These are phyloP conservation scores for Caenorhabditis becei DNA, from an alignment of 2,888 invertebrate genomes.

Conservation along the genomic window DNA sequence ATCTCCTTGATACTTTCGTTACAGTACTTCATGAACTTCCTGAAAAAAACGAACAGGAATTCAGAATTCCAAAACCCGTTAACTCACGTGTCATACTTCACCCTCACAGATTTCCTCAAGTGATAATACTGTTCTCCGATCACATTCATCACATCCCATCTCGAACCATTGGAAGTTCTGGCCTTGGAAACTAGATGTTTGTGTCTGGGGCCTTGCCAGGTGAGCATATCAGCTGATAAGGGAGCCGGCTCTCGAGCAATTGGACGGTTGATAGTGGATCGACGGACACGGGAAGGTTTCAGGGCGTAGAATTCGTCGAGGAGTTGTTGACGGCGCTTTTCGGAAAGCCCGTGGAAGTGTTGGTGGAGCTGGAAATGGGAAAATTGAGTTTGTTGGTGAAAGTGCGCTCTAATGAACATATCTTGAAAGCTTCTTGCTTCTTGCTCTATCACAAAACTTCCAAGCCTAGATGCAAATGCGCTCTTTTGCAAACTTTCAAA, in stretches of 20 bases:
- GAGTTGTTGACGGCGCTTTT: constrained; percentile 51
- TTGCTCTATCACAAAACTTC: too few relatives aligned
- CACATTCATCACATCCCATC: constrained; percentile 62
- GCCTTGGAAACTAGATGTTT: constrained; percentile 14
- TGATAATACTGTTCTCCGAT: constrained; percentile 68
- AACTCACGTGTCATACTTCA: constrained; percentile 54
- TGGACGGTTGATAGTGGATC: constrained; percentile 21
- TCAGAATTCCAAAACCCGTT: not conserved
- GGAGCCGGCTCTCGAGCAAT: constrained; percentile 50
- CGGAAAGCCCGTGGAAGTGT: constrained; percentile 59
- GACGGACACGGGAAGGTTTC: constrained; percentile 44
- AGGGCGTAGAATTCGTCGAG: constrained; percentile 62
- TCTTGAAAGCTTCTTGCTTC: too few relatives aligned
- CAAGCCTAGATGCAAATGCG: too few relatives aligned
- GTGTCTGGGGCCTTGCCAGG: constrained; percentile 53
- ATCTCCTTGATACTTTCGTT: constrained; percentile 44
- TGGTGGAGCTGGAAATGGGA: constrained; percentile 50
- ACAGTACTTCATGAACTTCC: constrained; percentile 60
- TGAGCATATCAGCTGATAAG: constrained; percentile 52
- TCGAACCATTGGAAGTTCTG: constrained; percentile 36
- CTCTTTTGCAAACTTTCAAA: too few relatives aligned
- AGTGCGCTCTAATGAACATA: not conserved
- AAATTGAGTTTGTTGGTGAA: not conserved
- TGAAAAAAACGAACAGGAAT: constrained; percentile 29
- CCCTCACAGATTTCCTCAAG: constrained; percentile 57